Evolutionary conservation across 2,888 invertebrate species (phyloP).

Genomic region (Eristalis arbustorum): DNA sequence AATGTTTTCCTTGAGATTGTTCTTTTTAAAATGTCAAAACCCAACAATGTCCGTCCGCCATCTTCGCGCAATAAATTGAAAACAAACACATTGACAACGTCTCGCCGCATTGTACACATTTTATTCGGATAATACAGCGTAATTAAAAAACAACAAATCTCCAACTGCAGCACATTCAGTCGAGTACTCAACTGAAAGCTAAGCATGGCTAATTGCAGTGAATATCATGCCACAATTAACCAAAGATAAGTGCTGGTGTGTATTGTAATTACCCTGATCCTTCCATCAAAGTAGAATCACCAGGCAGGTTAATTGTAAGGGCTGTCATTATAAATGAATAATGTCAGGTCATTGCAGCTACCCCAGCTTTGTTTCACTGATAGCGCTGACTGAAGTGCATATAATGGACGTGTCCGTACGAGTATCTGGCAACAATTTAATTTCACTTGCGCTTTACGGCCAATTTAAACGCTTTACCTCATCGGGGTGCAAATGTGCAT

Average conservation of each 20-base stretch:
- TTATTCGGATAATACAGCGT: background rate
- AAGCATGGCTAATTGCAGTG: constrained; percentile 44
- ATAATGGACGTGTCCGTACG: constrained; percentile 35
- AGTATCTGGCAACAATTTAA: constrained; percentile 50
- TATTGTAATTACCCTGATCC: constrained; percentile 48
- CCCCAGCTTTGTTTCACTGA: background rate
- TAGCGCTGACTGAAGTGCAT: background rate
- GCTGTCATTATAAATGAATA: constrained; percentile 68
- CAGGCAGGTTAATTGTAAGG: constrained; percentile 64
- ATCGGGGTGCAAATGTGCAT: constrained; percentile 24
- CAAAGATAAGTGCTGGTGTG: constrained; percentile 25
- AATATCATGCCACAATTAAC: constrained; percentile 21
- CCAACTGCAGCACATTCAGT: constrained; percentile 13
- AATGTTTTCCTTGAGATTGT: no score
- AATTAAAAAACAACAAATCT: constrained; percentile 61
- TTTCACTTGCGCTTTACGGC: constrained; percentile 48
- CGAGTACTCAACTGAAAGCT: constrained; percentile 23
- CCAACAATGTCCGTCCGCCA: no score
- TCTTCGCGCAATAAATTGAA: no score
- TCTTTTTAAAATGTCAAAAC: no score
- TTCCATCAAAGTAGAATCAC: constrained; percentile 52
- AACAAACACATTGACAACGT: no score
- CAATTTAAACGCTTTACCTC: constrained; percentile 52
- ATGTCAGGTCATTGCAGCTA: constrained; percentile 55
- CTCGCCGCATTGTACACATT: no score